Percentiles rank a stretch among this genome's conserved stretches.
phyloP scores from a whole-genome alignment of 2,113 vertebrate genomes.

The Willisornis vidua region DNA sequence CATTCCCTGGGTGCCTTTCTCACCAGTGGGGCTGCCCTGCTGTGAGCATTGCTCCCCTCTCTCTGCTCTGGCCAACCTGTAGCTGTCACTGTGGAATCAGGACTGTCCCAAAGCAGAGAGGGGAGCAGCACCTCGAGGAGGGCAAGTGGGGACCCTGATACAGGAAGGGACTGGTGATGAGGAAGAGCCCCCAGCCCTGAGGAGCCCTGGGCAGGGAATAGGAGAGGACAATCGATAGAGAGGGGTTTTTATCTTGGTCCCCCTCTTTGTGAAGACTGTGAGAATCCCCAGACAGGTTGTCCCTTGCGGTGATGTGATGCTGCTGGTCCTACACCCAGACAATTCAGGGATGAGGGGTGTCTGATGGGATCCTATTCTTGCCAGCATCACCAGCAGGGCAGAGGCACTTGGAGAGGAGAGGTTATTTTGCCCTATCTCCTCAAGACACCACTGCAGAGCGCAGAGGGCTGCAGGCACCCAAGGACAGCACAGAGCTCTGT shows the following conservation, averaged over 20 bases:
- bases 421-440: neutral
- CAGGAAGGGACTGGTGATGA: neutral
- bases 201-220: neutral
- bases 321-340: neutral
- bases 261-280: neutral
- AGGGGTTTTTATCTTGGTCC: neutral
- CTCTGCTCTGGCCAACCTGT: constrained; percentile 2
- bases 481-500: neutral
- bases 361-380: fast-evolving
- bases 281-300: neutral
- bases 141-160: neutral
- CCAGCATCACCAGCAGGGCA: neutral
- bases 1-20: neutral
- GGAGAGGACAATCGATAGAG: neutral
- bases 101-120: neutral
- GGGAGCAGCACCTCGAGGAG: neutral
- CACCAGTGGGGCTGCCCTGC: neutral
- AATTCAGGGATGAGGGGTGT: neutral
- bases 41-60: neutral
- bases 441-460: neutral
- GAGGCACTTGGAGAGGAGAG: neutral
- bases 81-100: neutral
- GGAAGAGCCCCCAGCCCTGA: neutral
- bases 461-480: fast-evolving
- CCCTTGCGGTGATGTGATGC: neutral